Base-by-base conservation (phyloP, 2,888 invertebrate species). In the Alloscopus bannaensis region DNA sequence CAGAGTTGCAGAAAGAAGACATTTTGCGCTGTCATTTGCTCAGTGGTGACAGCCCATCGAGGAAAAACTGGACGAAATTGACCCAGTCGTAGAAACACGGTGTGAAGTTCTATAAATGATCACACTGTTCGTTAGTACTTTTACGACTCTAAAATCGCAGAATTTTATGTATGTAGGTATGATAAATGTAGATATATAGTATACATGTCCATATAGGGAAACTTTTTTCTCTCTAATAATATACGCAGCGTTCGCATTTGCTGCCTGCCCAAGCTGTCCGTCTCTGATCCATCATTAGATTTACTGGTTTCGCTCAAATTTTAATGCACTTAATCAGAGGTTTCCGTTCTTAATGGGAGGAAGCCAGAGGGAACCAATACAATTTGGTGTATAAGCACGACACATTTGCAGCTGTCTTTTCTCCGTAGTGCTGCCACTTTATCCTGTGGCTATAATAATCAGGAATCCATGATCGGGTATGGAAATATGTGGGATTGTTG, bases 391-490 rank as follows among this genome's bases (percentile, higher is more conserved):
- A 22, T 68, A 60, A 68, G 18, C 28, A 24, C 4, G 31, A n/a
- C 2, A 24, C 4, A 64, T n/a, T 52, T 68, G 76, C 76, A 76
- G 76, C 76, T 76, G 76, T 76, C 76, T 62, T 68, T 76, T 76
- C 76, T 69, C 76, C n/a, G n/a, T n/a, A n/a, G n/a, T n/a, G n/a
- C n/a, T n/a, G n/a, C n/a, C n/a, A n/a, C n/a, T n/a, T n/a, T n/a
- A n/a, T n/a, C n/a, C n/a, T n/a, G n/a, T n/a, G n/a, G n/a, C n/a
- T n/a, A n/a, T n/a, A n/a, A n/a, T n/a, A n/a, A n/a, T n/a, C n/a
- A n/a, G n/a, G n/a, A n/a, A n/a, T n/a, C n/a, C n/a, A n/a, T n/a
- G n/a, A n/a, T n/a, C n/a, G n/a, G n/a, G n/a, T n/a, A n/a, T n/a
- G n/a, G n/a, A n/a, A n/a, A n/a, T n/a, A n/a, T n/a, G n/a, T n/a